These are phyloP conservation scores for Tinamus guttatus DNA, from an alignment of 2,113 vertebrate species.

Conservation along the genomic window DNA sequence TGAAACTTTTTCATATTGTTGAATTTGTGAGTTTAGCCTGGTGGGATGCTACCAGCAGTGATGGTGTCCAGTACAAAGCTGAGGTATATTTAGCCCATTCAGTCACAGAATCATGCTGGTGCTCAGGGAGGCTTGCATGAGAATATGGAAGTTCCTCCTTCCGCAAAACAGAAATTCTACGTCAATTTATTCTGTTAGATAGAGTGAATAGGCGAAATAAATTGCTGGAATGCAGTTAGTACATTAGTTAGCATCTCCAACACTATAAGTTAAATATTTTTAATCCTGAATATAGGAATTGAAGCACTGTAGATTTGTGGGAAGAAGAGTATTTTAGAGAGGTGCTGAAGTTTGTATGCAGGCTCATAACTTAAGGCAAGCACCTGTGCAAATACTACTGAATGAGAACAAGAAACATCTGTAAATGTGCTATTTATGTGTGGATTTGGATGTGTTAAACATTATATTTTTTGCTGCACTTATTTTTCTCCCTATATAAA, in stretches of 20 bases:
- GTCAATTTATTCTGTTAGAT: not conserved
- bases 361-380: not conserved
- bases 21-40: not conserved
- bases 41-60: not conserved
- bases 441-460: constrained; percentile 1
- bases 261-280: not conserved
- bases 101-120: not conserved
- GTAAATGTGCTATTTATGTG: not conserved
- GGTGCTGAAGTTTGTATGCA: not conserved
- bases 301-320: not conserved
- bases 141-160: not conserved
- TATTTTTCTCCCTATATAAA: not conserved
- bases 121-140: not conserved
- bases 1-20: not conserved
- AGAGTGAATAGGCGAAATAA: not conserved
- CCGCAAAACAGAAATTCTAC: not conserved
- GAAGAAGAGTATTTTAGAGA: not conserved
- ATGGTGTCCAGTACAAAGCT: not conserved
- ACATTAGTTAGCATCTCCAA: not conserved
- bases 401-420: not conserved
- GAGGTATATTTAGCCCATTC: not conserved
- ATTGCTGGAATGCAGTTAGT: not conserved
- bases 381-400: not conserved
- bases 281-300: not conserved
- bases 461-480: not conserved